Evolutionary conservation across 2,797 vertebrate species (phyloP).

Genomic region (Takifugu rubripes): DNA sequence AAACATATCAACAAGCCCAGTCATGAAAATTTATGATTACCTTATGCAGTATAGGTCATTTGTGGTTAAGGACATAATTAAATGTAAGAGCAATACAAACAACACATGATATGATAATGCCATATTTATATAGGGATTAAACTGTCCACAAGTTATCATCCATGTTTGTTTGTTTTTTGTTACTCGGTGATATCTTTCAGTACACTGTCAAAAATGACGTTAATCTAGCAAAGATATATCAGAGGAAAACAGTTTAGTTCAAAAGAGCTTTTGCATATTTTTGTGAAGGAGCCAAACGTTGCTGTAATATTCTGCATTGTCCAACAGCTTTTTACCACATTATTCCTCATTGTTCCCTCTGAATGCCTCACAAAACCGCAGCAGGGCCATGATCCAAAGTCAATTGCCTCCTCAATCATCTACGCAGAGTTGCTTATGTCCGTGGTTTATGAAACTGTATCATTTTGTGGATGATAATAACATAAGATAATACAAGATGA

Average conservation of each 20-base stretch:
- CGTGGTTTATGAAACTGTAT: conserved; percentile 6
- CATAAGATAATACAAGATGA: no score
- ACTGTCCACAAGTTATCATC: neutral
- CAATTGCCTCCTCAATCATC: conserved; percentile 34
- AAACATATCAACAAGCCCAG: neutral
- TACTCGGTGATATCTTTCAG: conserved; percentile 1
- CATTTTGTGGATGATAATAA: no score
- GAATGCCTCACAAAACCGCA: conserved; percentile 28
- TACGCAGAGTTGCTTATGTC: conserved; percentile 29
- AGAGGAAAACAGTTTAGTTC: conserved; percentile 10
- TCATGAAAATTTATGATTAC: neutral
- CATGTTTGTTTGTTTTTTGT: neutral
- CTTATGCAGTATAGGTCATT: neutral
- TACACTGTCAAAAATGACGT: neutral
- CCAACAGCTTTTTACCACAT: conserved; percentile 19
- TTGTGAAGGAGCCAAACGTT: conserved; percentile 7
- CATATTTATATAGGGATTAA: neutral
- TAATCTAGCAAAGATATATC: conserved; percentile 9
- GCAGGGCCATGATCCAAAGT: conserved; percentile 23
- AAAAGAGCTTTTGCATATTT: conserved; percentile 12
- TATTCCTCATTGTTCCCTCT: conserved; percentile 7
- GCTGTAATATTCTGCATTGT: conserved; percentile 18
- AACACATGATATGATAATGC: neutral
- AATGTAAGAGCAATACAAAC: neutral
- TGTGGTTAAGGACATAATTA: neutral